Conservation (phyloP, 2,888 invertebrate genomes). For the Sphaeridia pumilis region DNA sequence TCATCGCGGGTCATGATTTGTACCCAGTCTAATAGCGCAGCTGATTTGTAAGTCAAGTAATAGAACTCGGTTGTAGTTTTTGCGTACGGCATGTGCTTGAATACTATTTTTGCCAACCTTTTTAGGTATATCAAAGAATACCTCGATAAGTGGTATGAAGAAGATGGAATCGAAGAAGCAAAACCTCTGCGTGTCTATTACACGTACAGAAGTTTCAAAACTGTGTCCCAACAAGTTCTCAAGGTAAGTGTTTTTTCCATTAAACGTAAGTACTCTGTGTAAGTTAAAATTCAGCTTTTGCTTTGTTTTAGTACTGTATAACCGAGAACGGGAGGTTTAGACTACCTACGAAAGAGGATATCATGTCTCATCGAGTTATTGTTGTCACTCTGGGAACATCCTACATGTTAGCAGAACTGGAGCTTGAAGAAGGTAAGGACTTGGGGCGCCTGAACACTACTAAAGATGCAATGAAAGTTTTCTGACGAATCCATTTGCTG, state of each 20-base stretch:
- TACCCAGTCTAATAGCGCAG: conserved; percentile 65
- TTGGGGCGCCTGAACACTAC: not conserved
- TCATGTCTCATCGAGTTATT: conserved; percentile 57
- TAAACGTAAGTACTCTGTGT: conserved; percentile 49
- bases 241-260: conserved; percentile 56
- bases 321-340: conserved; percentile 53
- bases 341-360: conserved; percentile 58
- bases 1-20: conserved; percentile 63
- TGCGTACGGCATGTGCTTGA: too few relatives aligned
- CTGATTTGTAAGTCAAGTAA: conserved; percentile 27
- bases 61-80: not conserved
- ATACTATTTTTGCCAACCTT: not conserved
- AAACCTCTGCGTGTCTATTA: conserved; percentile 67
- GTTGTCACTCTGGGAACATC: conserved; percentile 71
- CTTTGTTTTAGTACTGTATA: conserved; percentile 63
- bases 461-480: too few relatives aligned
- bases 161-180: conserved; percentile 54
- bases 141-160: conserved; percentile 58
- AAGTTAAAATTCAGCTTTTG: conserved; percentile 22
- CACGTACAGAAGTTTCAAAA: conserved; percentile 63
- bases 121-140: conserved; percentile 62
- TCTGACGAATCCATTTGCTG: conserved; percentile 55
- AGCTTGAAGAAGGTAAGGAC: conserved; percentile 50
- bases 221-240: conserved; percentile 58
- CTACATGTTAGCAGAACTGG: conserved; percentile 57